phyloP scores from a whole-genome alignment of 2,888 invertebrate genomes.

The Drosophila mimica region DNA sequence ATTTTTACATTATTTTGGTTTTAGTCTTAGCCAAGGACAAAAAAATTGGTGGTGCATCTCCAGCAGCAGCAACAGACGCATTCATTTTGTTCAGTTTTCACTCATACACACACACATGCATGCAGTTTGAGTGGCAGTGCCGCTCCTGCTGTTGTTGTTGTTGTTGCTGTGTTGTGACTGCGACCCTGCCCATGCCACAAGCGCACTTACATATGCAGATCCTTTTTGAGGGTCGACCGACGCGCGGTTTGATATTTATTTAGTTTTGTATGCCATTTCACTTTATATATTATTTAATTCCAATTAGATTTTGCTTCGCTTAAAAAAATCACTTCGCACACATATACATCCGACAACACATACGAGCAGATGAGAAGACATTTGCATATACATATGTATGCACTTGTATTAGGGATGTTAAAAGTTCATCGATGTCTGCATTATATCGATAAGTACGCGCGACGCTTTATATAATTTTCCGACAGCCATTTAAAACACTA shows the following conservation, averaged over 20 bases:
- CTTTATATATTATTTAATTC: conserved; percentile 56
- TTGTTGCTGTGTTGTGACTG: conserved; percentile 55
- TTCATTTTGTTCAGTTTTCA: conserved; percentile 65
- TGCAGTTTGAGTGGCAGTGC: conserved; percentile 60
- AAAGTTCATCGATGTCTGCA: conserved; percentile 32
- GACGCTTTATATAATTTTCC: conserved; percentile 1
- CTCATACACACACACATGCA: conserved; percentile 37
- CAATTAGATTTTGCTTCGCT: conserved; percentile 69
- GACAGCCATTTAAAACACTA: conserved; percentile 8
- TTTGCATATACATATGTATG: conserved; percentile 67
- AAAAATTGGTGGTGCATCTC: conserved; percentile 50
- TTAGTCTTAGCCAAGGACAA: conserved; percentile 64
- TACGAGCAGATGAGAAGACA: conserved; percentile 67
- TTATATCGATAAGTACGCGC: conserved; percentile 34
- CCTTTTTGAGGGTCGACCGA: conserved; percentile 52
- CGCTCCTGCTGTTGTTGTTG: conserved; percentile 57
- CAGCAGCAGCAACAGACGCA: conserved; percentile 69
- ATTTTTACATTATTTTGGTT: conserved; percentile 29
- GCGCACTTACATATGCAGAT: conserved; percentile 63
- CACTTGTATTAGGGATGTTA: conserved; percentile 62
- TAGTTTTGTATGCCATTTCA: conserved; percentile 53
- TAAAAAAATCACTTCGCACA: conserved; percentile 67
- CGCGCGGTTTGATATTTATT: conserved; percentile 52
- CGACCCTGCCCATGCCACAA: conserved; percentile 46
- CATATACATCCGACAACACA: conserved; percentile 62